These are phyloP conservation scores for Lamprologus tigripictilis DNA, from an alignment of 2,113 vertebrate genomes.

Conservation along the genomic window DNA sequence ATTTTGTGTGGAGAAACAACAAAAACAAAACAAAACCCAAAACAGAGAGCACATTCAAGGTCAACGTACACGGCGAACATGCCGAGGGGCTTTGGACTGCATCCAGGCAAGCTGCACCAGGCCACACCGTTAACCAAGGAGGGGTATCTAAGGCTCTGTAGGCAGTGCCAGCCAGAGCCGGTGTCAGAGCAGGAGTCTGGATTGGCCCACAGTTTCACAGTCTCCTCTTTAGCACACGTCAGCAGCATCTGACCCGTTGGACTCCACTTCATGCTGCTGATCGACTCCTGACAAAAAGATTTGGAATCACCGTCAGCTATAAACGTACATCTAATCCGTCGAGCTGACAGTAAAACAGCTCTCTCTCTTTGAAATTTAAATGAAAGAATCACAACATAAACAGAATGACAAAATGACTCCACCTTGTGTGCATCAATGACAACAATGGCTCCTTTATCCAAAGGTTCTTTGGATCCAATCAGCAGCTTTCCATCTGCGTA, in stretches of 20 bases:
- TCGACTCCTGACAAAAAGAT: slow-evolving; percentile 74
- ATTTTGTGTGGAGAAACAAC: background rate
- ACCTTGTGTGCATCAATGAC: slow-evolving; percentile 95
- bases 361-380: background rate
- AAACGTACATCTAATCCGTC: rapidly evolving
- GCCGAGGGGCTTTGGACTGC: slow-evolving; percentile 75
- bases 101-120: slow-evolving; percentile 83
- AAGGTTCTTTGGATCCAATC: slow-evolving; percentile 82
- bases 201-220: slow-evolving; percentile 84
- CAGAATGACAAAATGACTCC: rapidly evolving
- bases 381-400: background rate
- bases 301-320: rapidly evolving
- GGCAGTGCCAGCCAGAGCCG: slow-evolving; percentile 74
- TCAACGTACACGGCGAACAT: slow-evolving; percentile 85
- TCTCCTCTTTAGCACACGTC: slow-evolving; percentile 94
- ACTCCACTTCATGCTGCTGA: slow-evolving; percentile 88
- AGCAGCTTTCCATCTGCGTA: slow-evolving; percentile 93
- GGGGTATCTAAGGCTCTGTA: slow-evolving; percentile 80
- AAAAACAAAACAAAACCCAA: background rate
- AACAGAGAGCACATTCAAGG: background rate
- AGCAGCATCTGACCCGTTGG: slow-evolving; percentile 83
- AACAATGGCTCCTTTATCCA: slow-evolving; percentile 85
- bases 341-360: background rate
- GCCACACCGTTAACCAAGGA: slow-evolving; percentile 81
- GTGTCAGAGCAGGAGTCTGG: slow-evolving; percentile 47